A percentile compares a stretch with the other conserved stretches of the same genome.
Evolutionary conservation across 2,888 invertebrate genomes (phyloP).

Genomic region (Gasteruption jaculator): DNA sequence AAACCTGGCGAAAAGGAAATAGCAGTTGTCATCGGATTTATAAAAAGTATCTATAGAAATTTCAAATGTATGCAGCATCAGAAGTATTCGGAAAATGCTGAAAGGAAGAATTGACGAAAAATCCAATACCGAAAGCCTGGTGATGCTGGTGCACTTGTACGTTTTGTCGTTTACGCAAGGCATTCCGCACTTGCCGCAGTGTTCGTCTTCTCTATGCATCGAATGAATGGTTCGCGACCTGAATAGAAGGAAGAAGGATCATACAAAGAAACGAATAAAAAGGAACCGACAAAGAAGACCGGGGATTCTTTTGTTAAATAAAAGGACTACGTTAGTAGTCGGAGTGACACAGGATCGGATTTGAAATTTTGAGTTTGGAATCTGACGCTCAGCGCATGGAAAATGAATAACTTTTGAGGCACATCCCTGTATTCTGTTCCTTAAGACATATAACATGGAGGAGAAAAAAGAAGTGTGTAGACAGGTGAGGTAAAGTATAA

Average conservation of each 20-base stretch:
- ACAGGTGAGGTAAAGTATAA: conserved; percentile 41
- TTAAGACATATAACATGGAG: too few relatives aligned
- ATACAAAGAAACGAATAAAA: conserved; percentile 41
- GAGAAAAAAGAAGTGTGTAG: conserved; percentile 39
- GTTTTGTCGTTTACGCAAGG: conserved; percentile 45
- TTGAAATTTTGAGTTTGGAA: conserved; percentile 7
- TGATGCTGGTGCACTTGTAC: conserved; percentile 43
- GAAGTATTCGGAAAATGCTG: too few relatives aligned
- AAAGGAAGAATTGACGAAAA: too few relatives aligned
- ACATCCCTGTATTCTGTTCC: conserved; percentile 18
- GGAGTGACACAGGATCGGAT: conserved; percentile 44
- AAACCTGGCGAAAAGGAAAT: too few relatives aligned
- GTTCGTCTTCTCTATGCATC: conserved; percentile 25
- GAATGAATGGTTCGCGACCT: conserved; percentile 38
- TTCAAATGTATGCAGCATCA: too few relatives aligned
- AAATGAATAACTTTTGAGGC: background rate
- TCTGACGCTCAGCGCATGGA: too few relatives aligned
- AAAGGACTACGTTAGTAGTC: conserved; percentile 33
- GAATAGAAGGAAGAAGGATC: too few relatives aligned
- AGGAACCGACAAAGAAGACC: conserved; percentile 46
- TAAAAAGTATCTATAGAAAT: too few relatives aligned
- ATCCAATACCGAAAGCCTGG: too few relatives aligned
- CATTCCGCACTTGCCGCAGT: conserved; percentile 45
- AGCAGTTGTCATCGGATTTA: too few relatives aligned
- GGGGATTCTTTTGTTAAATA: conserved; percentile 42